Evolutionary conservation across 2,113 vertebrate species (phyloP).

Genomic region (Castor canadensis): DNA sequence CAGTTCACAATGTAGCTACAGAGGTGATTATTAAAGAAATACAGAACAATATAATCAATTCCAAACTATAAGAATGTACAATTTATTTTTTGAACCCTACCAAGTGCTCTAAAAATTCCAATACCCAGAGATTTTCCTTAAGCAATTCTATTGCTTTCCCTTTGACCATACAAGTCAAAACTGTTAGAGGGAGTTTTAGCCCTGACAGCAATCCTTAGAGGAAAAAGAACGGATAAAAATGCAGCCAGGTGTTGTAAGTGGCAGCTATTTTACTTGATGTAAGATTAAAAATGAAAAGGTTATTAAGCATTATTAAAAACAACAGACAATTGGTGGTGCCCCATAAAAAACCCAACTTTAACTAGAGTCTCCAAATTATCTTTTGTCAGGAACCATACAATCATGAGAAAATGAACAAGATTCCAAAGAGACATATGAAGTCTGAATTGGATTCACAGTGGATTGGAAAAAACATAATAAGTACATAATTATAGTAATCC

Average conservation of each 20-base stretch:
- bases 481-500: slow-evolving; percentile 81
- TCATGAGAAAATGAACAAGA: slow-evolving; percentile 74
- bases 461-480: slow-evolving; percentile 70
- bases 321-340: neutral
- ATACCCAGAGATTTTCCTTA: neutral
- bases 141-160: neutral
- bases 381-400: slow-evolving; percentile 61
- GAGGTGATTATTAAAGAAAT: neutral
- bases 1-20: neutral
- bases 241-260: neutral
- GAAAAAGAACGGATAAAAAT: neutral
- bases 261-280: neutral
- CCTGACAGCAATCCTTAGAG: neutral
- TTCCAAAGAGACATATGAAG: slow-evolving; percentile 73
- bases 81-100: neutral
- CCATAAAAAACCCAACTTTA: slow-evolving; percentile 48
- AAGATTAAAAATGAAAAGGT: neutral
- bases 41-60: neutral
- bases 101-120: slow-evolving; percentile 12
- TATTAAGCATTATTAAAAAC: slow-evolving; percentile 1
- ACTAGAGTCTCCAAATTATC: slow-evolving; percentile 59
- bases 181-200: neutral
- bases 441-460: slow-evolving; percentile 78
- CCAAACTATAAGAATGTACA: neutral
- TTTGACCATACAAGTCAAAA: slow-evolving; percentile 33